phyloP scores from a whole-genome alignment of 2,888 invertebrate species.

The Ectemnius cavifrons region DNA sequence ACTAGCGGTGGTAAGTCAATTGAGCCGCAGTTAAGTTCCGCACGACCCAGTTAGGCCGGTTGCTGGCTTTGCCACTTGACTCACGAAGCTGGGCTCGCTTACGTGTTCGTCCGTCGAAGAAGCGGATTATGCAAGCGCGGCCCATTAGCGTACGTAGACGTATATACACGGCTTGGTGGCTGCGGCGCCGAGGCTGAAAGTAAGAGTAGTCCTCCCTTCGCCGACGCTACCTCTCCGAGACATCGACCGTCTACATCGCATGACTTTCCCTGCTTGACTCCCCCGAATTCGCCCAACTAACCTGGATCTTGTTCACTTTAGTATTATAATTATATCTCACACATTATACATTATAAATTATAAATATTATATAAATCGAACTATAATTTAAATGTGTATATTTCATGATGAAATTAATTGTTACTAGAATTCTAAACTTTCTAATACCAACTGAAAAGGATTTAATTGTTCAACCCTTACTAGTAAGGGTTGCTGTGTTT shows the following conservation, averaged over 20 bases:
- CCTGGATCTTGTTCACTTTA: too few species aligned
- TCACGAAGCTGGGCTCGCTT: slow-evolving; percentile 51
- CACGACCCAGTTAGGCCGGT: slow-evolving; percentile 54
- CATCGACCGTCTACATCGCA: too few species aligned
- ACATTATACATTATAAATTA: too few species aligned
- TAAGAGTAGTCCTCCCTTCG: slow-evolving; percentile 70
- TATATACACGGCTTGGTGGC: background rate
- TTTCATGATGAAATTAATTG: too few species aligned
- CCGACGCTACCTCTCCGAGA: slow-evolving; percentile 16
- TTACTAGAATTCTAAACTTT: too few species aligned
- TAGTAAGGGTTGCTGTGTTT: too few species aligned
- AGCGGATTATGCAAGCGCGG: slow-evolving; percentile 62
- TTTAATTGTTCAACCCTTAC: too few species aligned
- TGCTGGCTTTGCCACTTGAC: slow-evolving; percentile 61
- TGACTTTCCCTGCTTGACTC: slow-evolving; percentile 16
- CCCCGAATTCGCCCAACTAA: slow-evolving; percentile 4
- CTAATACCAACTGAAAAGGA: too few species aligned
- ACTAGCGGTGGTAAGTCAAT: slow-evolving; percentile 24
- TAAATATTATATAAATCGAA: too few species aligned
- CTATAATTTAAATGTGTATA: too few species aligned
- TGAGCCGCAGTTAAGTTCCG: slow-evolving; percentile 41
- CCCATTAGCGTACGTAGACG: slow-evolving; percentile 64
- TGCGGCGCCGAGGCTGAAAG: slow-evolving; percentile 70
- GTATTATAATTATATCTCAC: too few species aligned
- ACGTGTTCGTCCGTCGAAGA: slow-evolving; percentile 57